These are phyloP conservation scores for Cylas formicarius DNA, from an alignment of 1,140 invertebrate species.

Conservation along the genomic window DNA sequence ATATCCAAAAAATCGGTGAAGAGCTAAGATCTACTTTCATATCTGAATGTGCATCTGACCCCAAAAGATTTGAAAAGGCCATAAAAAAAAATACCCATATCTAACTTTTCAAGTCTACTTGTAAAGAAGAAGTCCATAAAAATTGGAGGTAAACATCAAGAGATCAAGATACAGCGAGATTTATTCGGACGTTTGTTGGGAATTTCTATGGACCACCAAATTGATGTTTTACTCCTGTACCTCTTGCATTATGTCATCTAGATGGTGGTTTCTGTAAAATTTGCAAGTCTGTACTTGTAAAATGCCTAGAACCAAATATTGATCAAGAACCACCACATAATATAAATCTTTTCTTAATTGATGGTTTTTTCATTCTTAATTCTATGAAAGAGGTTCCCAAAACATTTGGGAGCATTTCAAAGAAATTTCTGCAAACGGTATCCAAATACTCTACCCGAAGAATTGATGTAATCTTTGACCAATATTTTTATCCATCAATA, in stretches of 20 bases:
- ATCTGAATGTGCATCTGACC: slow-evolving; percentile 7
- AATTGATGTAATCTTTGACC: no score
- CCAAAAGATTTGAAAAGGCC: slow-evolving; percentile 9
- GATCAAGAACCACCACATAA: slow-evolving; percentile 16
- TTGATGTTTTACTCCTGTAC: slow-evolving; percentile 12
- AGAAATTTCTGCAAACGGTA: no score
- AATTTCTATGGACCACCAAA: slow-evolving; percentile 17
- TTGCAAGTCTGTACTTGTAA: slow-evolving; percentile 29
- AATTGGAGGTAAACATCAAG: slow-evolving; percentile 13
- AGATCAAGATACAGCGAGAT: slow-evolving; percentile 15
- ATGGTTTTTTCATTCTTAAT: no score
- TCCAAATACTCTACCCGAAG: no score
- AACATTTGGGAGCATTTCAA: no score
- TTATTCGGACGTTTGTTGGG: slow-evolving; percentile 24
- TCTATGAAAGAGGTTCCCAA: no score
- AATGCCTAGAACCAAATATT: slow-evolving; percentile 7
- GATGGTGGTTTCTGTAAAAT: slow-evolving; percentile 37
- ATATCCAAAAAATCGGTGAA: slow-evolving; percentile 21
- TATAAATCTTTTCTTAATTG: slow-evolving; percentile 21
- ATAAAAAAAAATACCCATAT: slow-evolving; percentile 16
- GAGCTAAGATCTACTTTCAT: slow-evolving; percentile 13
- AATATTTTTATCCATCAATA: no score
- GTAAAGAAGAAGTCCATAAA: slow-evolving; percentile 12
- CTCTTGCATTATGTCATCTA: slow-evolving; percentile 35
- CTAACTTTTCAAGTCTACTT: slow-evolving; percentile 16